These are phyloP conservation scores for Bradypus variegatus DNA, from an alignment of 2,797 vertebrate species.

Conservation along the genomic window DNA sequence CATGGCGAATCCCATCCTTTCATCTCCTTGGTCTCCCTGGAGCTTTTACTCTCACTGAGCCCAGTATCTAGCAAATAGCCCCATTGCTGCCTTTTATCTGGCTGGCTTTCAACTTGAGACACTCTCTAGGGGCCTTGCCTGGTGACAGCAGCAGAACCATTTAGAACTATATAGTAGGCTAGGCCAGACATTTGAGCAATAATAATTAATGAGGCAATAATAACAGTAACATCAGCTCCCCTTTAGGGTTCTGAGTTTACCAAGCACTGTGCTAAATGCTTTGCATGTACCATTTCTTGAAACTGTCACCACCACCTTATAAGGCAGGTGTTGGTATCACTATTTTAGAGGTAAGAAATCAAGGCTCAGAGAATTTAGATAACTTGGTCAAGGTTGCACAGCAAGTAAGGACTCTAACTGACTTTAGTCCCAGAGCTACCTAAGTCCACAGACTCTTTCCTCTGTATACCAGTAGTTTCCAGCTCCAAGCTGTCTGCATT, in stretches of 20 bases:
- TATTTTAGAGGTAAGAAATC: neutral
- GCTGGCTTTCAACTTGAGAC: conserved; percentile 48
- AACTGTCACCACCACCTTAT: neutral
- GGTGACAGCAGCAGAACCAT: neutral
- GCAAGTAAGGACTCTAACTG: neutral
- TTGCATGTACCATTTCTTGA: neutral
- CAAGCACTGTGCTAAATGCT: neutral
- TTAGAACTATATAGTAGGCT: neutral
- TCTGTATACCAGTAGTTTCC: neutral
- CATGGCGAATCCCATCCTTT: neutral
- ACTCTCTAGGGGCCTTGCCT: neutral
- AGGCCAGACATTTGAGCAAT: neutral
- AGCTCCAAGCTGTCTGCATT: neutral
- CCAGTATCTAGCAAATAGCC: conserved; percentile 53
- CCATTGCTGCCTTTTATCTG: conserved; percentile 53
- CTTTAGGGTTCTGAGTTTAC: neutral
- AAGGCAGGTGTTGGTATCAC: neutral
- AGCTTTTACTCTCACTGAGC: conserved; percentile 27
- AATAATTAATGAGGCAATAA: neutral
- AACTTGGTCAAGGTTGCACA: neutral
- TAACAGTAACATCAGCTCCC: neutral
- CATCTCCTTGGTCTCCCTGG: conserved; percentile 33
- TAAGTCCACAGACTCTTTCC: neutral
- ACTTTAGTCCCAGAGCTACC: neutral
- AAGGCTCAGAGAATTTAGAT: neutral